Base-by-base conservation (phyloP, 2,888 invertebrate genomes). In the Caenorhabditis imperialis region DNA sequence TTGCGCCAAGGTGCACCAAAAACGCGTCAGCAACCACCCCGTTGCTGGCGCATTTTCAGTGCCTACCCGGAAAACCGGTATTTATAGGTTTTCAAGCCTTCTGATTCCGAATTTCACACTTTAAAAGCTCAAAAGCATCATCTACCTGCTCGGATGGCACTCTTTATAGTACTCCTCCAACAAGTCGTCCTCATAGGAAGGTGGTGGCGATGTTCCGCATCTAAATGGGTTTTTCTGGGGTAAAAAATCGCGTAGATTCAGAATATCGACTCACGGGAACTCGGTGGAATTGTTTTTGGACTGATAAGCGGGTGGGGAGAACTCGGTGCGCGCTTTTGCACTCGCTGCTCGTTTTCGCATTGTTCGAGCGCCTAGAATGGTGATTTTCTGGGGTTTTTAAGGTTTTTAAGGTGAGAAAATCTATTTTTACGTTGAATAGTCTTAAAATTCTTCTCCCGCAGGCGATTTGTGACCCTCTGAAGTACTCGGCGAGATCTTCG, bases 121-220 rank as follows among this genome's bases (percentile, higher is more conserved):
- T n/a, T n/a, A n/a, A n/a, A n/a, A n/a, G 22, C 20, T 54, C 16
- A 54, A 50, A 25, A 51, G n/a, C n/a, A n/a, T n/a, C n/a, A n/a
- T n/a, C 20, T 23, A 75, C 75, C 67, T 61, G 57, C 72, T 76
- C 7, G 86, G 84, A 62, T 82, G 74, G 47, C 85, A 86, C 65
- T 88, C 86, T 37, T 77, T 60, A 58, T 86, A 88, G 45, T 85
- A 83, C 30, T 85, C 83, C 53, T 88, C 88, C 23, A 88, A 61
- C 12, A 88, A 70, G n/a, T 85, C 82, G 42, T 88, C 82, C 70
- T 88, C 86, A 55, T 88, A 88, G 8, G 84, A 78, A 1, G 88
- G 88, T 7, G 88, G 88, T n/a, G 88, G 88, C 12, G 88, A 88
- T 16, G 78, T 80, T 18, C 88, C 88, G 48, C 82, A 80, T 38